phyloP scores from a whole-genome alignment of 23 tunicate species.

The Styela plicata region DNA sequence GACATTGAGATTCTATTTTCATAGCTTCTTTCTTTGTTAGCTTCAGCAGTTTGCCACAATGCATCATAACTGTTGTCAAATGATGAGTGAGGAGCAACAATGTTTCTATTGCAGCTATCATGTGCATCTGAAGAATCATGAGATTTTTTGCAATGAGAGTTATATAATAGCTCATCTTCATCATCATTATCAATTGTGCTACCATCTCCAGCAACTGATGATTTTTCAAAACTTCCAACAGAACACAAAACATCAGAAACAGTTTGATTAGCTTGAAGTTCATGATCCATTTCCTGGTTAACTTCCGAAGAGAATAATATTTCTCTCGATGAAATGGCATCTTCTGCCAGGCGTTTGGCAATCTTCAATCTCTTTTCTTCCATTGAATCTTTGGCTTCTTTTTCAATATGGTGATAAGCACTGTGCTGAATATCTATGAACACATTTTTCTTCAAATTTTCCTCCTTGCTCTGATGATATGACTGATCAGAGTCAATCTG shows the following conservation, averaged over 20 bases:
- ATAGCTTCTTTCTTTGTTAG: background rate
- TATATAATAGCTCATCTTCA: too few relatives aligned
- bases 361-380: background rate
- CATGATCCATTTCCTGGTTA: background rate
- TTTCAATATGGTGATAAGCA: background rate
- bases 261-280: background rate
- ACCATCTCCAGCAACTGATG: background rate
- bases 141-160: too few relatives aligned
- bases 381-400: background rate
- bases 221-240: background rate
- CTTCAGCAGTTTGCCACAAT: background rate
- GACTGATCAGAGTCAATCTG: background rate
- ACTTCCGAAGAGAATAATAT: background rate
- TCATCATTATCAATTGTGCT: background rate
- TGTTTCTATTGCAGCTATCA: too few relatives aligned
- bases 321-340: background rate
- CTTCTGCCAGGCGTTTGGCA: background rate
- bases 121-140: too few relatives aligned
- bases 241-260: background rate
- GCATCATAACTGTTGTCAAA: conserved; percentile 14
- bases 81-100: background rate
- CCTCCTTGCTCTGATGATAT: background rate
- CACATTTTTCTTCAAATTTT: background rate
- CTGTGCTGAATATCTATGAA: too few relatives aligned
- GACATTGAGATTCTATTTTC: background rate